Evolutionary conservation across 2,888 invertebrate species (phyloP).

Genomic region (Phasia obesa): DNA sequence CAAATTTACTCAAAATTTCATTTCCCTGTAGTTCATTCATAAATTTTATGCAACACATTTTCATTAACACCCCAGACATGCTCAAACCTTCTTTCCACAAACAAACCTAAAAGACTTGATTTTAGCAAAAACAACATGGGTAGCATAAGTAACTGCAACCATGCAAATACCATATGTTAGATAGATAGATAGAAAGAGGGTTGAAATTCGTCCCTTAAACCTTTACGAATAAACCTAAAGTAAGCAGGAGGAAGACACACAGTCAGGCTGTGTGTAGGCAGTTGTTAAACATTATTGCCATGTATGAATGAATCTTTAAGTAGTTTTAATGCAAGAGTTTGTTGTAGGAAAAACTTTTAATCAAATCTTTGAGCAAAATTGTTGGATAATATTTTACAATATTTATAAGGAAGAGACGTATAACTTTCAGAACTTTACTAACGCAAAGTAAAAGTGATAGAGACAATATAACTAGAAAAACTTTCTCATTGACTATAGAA

Average conservation of each 20-base stretch:
- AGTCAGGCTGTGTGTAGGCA: slow-evolving; percentile 30
- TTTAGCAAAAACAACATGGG: slow-evolving; percentile 13
- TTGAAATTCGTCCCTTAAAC: slow-evolving; percentile 49
- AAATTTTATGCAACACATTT: slow-evolving; percentile 68
- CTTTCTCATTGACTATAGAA: too few relatives aligned
- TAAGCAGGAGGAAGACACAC: slow-evolving; percentile 22
- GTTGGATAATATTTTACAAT: too few relatives aligned
- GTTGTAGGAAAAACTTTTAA: not conserved
- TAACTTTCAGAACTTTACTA: too few relatives aligned
- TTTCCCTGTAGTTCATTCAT: slow-evolving; percentile 67
- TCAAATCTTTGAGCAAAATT: too few relatives aligned
- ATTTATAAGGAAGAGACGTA: too few relatives aligned
- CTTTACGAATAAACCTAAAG: slow-evolving; percentile 7
- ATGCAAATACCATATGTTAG: slow-evolving; percentile 40
- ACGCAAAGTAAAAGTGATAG: too few relatives aligned
- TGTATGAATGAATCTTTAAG: not conserved
- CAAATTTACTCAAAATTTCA: slow-evolving; percentile 36
- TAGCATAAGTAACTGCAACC: slow-evolving; percentile 34
- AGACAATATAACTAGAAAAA: too few relatives aligned
- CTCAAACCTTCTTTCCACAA: slow-evolving; percentile 60
- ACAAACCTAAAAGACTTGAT: slow-evolving; percentile 11
- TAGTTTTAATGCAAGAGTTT: not conserved
- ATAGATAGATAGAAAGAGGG: slow-evolving; percentile 39
- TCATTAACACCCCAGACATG: slow-evolving; percentile 71
- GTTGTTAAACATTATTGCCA: slow-evolving; percentile 29